phyloP scores from a whole-genome alignment of 2,888 invertebrate species.

The Podabrus alpinus region DNA sequence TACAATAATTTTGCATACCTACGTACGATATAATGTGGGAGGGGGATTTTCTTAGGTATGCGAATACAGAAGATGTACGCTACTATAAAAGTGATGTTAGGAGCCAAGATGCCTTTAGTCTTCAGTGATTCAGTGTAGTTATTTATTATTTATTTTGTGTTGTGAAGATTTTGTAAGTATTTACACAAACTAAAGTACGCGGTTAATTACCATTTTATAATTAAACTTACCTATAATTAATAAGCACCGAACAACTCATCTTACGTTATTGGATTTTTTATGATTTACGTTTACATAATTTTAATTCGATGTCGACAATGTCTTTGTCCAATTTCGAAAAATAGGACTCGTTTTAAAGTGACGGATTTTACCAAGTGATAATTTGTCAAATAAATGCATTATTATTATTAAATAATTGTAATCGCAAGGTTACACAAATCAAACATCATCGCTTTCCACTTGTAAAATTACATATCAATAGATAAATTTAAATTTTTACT shows the following conservation, averaged over 20 bases:
- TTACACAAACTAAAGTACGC: neutral
- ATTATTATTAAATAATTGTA: neutral
- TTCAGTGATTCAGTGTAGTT: constrained; percentile 29
- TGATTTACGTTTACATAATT: neutral
- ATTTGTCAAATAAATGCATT: neutral
- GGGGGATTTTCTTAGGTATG: constrained; percentile 18
- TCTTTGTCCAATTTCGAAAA: neutral
- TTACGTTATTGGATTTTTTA: neutral
- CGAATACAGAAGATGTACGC: constrained; percentile 32
- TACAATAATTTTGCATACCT: constrained; percentile 5
- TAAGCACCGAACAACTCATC: neutral
- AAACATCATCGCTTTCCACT: neutral
- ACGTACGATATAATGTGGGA: constrained; percentile 5
- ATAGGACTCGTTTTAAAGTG: neutral
- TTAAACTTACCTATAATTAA: neutral
- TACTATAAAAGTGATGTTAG: constrained; percentile 32
- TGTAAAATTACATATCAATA: neutral
- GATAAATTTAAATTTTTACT: neutral
- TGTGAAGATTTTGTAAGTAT: constrained; percentile 14
- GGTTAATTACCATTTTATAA: neutral
- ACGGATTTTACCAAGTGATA: neutral
- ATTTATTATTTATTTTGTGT: constrained; percentile 24
- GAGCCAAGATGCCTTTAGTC: constrained; percentile 29
- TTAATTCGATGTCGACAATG: neutral
- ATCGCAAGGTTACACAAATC: neutral